Evolutionary conservation across 2,113 vertebrate species (phyloP).

Genomic region (Percopsis transmontana): DNA sequence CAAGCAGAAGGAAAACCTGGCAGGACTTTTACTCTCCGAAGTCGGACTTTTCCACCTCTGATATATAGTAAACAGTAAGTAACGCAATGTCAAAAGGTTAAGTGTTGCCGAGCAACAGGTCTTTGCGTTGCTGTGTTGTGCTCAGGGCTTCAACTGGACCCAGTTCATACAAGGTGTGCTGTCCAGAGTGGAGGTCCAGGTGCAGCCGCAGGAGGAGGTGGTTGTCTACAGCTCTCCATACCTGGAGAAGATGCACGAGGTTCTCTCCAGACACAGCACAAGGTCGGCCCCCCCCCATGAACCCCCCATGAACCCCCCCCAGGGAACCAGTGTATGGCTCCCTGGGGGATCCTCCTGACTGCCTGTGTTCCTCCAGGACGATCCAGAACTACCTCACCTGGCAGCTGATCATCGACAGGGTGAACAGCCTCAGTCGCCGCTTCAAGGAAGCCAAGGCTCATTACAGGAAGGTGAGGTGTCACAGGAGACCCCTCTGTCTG

Average conservation of each 20-base stretch:
- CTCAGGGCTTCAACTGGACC: conserved; percentile 95
- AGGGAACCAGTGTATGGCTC: too few species aligned
- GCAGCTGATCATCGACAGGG: conserved; percentile 87
- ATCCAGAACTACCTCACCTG: conserved; percentile 96
- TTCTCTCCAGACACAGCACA: conserved; percentile 83
- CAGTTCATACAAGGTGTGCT: conserved; percentile 87
- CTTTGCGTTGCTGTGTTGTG: conserved; percentile 3
- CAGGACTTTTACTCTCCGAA: too few species aligned
- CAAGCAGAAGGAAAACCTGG: too few species aligned
- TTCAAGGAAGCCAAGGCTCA: conserved; percentile 87
- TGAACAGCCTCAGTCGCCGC: conserved; percentile 88
- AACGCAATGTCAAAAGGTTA: not conserved
- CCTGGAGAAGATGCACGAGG: conserved; percentile 83
- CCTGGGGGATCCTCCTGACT: too few species aligned
- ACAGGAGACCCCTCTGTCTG: not conserved
- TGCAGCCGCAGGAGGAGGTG: conserved; percentile 84
- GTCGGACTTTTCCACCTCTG: too few species aligned
- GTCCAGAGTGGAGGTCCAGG: conserved; percentile 81
- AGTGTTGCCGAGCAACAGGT: not conserved
- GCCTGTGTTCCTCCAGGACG: conserved; percentile 75
- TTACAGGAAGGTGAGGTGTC: conserved; percentile 80
- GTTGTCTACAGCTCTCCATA: conserved; percentile 92
- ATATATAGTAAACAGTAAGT: too few species aligned
- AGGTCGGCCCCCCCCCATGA: conserved; percentile 84
- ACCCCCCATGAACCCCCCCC: too few species aligned